Percentiles rank a stretch among this genome's conserved stretches.
Conservation (phyloP, 2,797 vertebrate genomes). For the Fistularia commersonii region DNA sequence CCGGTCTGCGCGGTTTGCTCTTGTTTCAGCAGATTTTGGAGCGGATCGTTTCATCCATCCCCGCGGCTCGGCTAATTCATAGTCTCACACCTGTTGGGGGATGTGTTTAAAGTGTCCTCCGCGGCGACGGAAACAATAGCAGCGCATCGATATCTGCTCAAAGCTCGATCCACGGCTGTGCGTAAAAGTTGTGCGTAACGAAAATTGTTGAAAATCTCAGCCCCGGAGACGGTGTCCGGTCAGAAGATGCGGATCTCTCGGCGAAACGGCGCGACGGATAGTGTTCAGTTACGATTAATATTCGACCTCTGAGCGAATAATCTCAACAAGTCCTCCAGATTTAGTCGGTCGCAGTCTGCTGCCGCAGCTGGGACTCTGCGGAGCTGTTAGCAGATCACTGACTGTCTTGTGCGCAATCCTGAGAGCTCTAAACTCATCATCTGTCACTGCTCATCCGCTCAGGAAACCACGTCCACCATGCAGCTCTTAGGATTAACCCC, state of each 20-base stretch:
- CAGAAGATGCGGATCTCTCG: background rate
- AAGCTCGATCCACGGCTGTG: slow-evolving; percentile 22
- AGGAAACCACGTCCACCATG: slow-evolving; percentile 47
- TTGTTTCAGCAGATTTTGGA: slow-evolving; percentile 34
- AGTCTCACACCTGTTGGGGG: slow-evolving; percentile 59
- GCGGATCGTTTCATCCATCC: slow-evolving; percentile 42
- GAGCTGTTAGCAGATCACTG: slow-evolving; percentile 59
- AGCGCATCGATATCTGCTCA: slow-evolving; percentile 27
- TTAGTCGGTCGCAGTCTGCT: slow-evolving; percentile 16
- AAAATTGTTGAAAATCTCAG: slow-evolving; percentile 13
- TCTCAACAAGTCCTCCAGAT: slow-evolving; percentile 24
- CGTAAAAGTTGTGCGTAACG: slow-evolving; percentile 70
- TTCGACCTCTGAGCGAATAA: slow-evolving; percentile 4
- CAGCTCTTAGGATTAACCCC: slow-evolving; percentile 61
- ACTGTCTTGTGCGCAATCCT: slow-evolving; percentile 65
- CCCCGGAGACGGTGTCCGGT: slow-evolving; percentile 12
- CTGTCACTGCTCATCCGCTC: slow-evolving; percentile 67
- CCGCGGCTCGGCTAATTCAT: slow-evolving; percentile 25
- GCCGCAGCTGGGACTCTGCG: slow-evolving; percentile 27
- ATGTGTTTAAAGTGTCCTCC: slow-evolving; percentile 13
- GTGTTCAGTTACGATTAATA: background rate
- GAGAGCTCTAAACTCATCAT: slow-evolving; percentile 64
- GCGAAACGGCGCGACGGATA: background rate
- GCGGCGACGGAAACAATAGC: slow-evolving; percentile 11
- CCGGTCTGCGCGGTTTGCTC: slow-evolving; percentile 30